Evolutionary conservation across 2,113 vertebrate species (phyloP), one percentile per base, ranked within the genome.

Genomic region (Prolemur simus): DNA sequence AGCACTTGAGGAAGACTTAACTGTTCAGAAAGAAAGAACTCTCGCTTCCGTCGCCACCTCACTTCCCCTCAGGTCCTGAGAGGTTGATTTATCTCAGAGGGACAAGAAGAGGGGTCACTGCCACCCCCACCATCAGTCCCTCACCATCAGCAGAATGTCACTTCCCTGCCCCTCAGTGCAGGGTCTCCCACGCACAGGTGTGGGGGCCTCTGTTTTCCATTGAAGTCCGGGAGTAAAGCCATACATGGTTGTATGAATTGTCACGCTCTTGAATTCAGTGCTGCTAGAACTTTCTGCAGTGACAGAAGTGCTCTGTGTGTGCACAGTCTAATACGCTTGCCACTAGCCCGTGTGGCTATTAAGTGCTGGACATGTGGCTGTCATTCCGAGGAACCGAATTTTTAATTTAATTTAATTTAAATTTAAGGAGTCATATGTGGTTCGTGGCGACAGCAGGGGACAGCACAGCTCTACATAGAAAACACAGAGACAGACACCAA

Each of bases 171-270:
- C 37, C 78, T 74, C 56, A 3, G 34, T n/a, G 2, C 1, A 18
- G 58, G 29, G 3, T 6, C 52, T 8, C 18, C 29, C 56, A 5
- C 73, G 18, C 54, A 39, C 2, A 29, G 34, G 71, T 1, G 3
- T 6, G 81, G 81, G 4, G 56, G 60, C 73, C 63, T 42, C 52
- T 34, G 8, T 29, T 29, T 37, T 17, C n/a, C 52, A 12, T 34
- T 13, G 1, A 78, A 34, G 27, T 29, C 39, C 27, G 32, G 69
- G 49, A 60, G 2, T 58, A 20, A 83, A 64, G 23, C n/a, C 34
- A 5, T 1, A 1, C 8, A 7, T 0, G 6, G 3, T 8, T 37
- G 21, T 20, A 20, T 10, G 23, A 13, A 37, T 14, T 73, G 49
- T 42, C 58, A 21, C 8, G 3, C 17, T 58, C 21, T 25, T 34